phyloP scores from a whole-genome alignment of 2,797 vertebrate species.

The Holocentrus rufus region DNA sequence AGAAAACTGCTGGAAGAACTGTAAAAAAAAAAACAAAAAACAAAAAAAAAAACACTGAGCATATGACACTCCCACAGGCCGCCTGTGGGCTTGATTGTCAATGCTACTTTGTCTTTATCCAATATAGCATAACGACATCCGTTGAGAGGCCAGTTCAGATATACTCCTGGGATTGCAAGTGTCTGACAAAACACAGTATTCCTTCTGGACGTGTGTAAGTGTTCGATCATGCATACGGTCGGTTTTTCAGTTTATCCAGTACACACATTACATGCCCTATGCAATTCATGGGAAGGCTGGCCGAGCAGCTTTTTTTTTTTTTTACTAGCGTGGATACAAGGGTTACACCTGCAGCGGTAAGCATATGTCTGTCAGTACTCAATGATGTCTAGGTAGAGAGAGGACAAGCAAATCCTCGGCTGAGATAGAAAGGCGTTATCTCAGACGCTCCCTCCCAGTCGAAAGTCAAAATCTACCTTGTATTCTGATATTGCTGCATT shows the following conservation, averaged over 20 bases:
- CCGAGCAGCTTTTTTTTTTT: slow-evolving; percentile 49
- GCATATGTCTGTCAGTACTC: slow-evolving; percentile 28
- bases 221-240: slow-evolving; percentile 53
- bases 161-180: slow-evolving; percentile 65
- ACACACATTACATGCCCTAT: slow-evolving; percentile 79
- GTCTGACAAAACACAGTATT: slow-evolving; percentile 58
- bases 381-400: slow-evolving; percentile 51
- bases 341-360: slow-evolving; percentile 22
- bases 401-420: slow-evolving; percentile 44
- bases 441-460: slow-evolving; percentile 60
- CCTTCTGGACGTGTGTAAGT: slow-evolving; percentile 70
- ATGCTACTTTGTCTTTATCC: slow-evolving; percentile 64
- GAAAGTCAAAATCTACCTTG: slow-evolving; percentile 61
- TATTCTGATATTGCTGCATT: slow-evolving; percentile 74
- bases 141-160: slow-evolving; percentile 65
- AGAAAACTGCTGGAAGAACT: slow-evolving; percentile 43
- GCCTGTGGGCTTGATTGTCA: slow-evolving; percentile 47
- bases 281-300: slow-evolving; percentile 74
- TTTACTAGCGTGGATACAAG: slow-evolving; percentile 29
- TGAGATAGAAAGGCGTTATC: slow-evolving; percentile 31
- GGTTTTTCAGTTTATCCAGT: slow-evolving; percentile 58
- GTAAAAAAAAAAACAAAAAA: slow-evolving; percentile 22
- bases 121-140: slow-evolving; percentile 69
- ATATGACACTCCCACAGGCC: slow-evolving; percentile 27
- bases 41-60: slow-evolving; percentile 23